Conservation (phyloP, 1,140 invertebrate species). For the Drosophila leontia region DNA sequence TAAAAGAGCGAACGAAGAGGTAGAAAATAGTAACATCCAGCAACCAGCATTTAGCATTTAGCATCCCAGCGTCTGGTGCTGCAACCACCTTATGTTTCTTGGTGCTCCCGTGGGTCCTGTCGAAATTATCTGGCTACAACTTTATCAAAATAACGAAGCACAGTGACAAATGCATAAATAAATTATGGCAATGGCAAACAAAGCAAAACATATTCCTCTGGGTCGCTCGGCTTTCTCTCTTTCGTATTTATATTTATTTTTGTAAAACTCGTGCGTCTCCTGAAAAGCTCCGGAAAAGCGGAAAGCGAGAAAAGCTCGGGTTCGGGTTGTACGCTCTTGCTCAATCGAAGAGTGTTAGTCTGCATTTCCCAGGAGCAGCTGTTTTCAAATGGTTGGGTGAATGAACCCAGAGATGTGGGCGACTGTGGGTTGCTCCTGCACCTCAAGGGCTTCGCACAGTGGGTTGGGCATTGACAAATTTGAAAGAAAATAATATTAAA, state of each 20-base stretch:
- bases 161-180: slow-evolving; percentile 78
- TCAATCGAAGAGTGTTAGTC: slow-evolving; percentile 43
- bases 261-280: slow-evolving; percentile 22
- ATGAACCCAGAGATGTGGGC: slow-evolving; percentile 60
- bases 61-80: background rate
- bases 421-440: slow-evolving; percentile 19
- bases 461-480: background rate
- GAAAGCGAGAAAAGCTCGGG: slow-evolving; percentile 49
- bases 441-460: slow-evolving; percentile 26
- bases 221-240: slow-evolving; percentile 8
- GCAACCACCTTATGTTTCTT: slow-evolving; percentile 3
- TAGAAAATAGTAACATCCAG: slow-evolving; percentile 8
- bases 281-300: slow-evolving; percentile 52
- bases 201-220: slow-evolving; percentile 49
- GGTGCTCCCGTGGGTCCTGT: slow-evolving; percentile 50
- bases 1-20: background rate
- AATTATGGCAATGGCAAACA: slow-evolving; percentile 59
- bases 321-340: slow-evolving; percentile 39
- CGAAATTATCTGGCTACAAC: slow-evolving; percentile 75
- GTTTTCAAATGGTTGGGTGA: slow-evolving; percentile 73
- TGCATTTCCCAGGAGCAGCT: slow-evolving; percentile 67
- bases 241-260: slow-evolving; percentile 31
- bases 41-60: background rate
- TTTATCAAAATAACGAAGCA: slow-evolving; percentile 72
- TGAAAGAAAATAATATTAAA: background rate